phyloP scores from a whole-genome alignment of 2,888 invertebrate genomes.

The Lumbricus terrestris region DNA sequence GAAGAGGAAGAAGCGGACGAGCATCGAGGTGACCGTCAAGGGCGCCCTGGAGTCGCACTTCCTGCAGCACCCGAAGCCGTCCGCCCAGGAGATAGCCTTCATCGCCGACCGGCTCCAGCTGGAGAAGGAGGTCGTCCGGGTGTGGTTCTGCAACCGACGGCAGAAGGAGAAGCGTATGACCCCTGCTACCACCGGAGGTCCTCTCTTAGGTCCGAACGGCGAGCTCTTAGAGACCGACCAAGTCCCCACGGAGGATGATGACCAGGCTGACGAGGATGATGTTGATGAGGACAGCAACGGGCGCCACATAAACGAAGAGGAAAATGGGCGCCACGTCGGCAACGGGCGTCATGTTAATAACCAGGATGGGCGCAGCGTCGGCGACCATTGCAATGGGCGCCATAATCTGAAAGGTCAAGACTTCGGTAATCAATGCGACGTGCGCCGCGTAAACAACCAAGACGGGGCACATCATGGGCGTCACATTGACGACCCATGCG shows the following conservation, averaged over 20 bases:
- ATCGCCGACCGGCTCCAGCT: slow-evolving; percentile 93
- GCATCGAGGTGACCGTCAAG: slow-evolving; percentile 96
- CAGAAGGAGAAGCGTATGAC: slow-evolving; percentile 98
- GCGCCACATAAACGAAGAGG: too few relatives aligned
- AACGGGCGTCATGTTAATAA: not conserved
- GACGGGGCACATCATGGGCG: not conserved
- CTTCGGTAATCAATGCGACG: too few relatives aligned
- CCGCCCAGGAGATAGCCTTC: slow-evolving; percentile 93
- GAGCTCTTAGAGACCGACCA: not conserved
- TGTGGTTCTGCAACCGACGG: slow-evolving; percentile 66
- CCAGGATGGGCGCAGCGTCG: not conserved
- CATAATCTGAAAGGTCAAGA: too few relatives aligned
- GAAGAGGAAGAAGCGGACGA: slow-evolving; percentile 98
- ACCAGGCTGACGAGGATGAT: not conserved
- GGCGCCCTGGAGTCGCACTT: slow-evolving; percentile 93
- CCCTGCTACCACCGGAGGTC: slow-evolving; percentile 60
- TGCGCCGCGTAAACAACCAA: not conserved
- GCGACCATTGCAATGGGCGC: not conserved
- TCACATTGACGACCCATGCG: not conserved
- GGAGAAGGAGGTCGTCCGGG: slow-evolving; percentile 85
- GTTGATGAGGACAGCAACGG: not conserved
- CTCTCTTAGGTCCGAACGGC: not conserved
- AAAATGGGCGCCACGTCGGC: too few relatives aligned
- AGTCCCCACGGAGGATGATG: not conserved
- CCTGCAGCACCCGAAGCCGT: slow-evolving; percentile 98